Conservation (phyloP, 2,888 invertebrate species). For the Nowickia ferox region DNA sequence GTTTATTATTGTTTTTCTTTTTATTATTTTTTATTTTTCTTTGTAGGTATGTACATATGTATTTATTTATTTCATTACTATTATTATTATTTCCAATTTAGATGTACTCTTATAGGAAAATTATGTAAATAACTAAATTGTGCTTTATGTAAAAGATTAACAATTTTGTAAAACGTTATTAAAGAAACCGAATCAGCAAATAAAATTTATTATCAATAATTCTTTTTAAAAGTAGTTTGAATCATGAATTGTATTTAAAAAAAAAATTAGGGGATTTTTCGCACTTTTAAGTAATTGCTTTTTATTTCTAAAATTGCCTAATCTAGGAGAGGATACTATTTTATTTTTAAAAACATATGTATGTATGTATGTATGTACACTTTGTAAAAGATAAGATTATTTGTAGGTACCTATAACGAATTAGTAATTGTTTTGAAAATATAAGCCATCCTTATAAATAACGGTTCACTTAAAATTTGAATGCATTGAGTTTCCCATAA, state of each 20-base stretch:
- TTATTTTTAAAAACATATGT: background rate
- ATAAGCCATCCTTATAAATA: background rate
- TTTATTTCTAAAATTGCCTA: constrained; percentile 1
- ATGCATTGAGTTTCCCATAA: background rate
- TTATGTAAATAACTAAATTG: constrained; percentile 3
- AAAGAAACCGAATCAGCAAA: background rate
- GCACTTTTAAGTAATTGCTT: background rate
- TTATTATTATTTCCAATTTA: constrained; percentile 51
- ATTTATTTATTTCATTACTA: constrained; percentile 45
- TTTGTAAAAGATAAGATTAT: constrained; percentile 25
- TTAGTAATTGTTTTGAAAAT: constrained; percentile 6
- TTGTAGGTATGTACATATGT: too few relatives aligned
- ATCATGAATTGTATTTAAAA: background rate
- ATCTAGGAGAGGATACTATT: background rate
- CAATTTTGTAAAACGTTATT: background rate
- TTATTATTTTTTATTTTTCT: constrained; percentile 21
- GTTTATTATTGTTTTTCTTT: constrained; percentile 29
- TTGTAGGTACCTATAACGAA: constrained; percentile 17
- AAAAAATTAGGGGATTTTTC: background rate
- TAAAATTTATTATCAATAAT: background rate
- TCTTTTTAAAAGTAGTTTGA: constrained; percentile 2
- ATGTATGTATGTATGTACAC: too few relatives aligned
- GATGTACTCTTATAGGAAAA: background rate
- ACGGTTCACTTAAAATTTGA: background rate
- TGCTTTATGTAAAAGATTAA: constrained; percentile 4